Evolutionary conservation across 2,113 vertebrate genomes (phyloP).

Genomic region (Lutjanus erythropterus): DNA sequence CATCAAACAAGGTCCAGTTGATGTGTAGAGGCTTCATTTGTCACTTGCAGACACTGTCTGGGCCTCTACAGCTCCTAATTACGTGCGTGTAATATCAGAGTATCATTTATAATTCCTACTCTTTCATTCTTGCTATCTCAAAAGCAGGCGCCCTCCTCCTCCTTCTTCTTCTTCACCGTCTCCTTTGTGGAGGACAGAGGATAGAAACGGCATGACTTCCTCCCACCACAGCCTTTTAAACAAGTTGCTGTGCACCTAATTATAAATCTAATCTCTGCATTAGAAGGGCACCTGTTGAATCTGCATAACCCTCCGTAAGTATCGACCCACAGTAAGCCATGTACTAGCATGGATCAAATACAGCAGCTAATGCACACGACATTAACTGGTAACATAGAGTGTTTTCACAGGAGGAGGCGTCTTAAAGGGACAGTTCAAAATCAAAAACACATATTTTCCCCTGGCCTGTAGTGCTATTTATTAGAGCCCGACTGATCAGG

Average conservation of each 20-base stretch:
- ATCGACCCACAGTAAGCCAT: neutral
- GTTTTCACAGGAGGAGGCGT: too few relatives aligned
- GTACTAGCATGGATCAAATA: neutral
- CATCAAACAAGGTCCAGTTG: slow-evolving; percentile 53
- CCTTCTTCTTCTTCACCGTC: neutral
- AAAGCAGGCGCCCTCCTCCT: neutral
- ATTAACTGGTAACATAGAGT: neutral
- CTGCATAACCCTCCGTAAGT: neutral
- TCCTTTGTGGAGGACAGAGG: neutral
- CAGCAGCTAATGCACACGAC: neutral
- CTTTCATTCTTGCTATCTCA: slow-evolving; percentile 16
- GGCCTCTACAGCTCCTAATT: slow-evolving; percentile 42
- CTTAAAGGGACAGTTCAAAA: too few relatives aligned
- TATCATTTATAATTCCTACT: slow-evolving; percentile 48
- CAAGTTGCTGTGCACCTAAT: slow-evolving; percentile 85
- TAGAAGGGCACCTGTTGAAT: slow-evolving; percentile 9
- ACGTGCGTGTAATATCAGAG: slow-evolving; percentile 18
- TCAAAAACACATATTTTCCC: too few relatives aligned
- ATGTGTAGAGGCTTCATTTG: slow-evolving; percentile 55
- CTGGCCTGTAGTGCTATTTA: too few relatives aligned
- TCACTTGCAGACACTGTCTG: slow-evolving; percentile 40
- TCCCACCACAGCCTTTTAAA: slow-evolving; percentile 79
- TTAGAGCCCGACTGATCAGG: too few relatives aligned
- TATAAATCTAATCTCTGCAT: slow-evolving; percentile 73
- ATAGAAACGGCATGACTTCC: slow-evolving; percentile 70